These are phyloP conservation scores for Cremastinae sp. DNA, from an alignment of 2,888 invertebrate species.

Conservation along the genomic window DNA sequence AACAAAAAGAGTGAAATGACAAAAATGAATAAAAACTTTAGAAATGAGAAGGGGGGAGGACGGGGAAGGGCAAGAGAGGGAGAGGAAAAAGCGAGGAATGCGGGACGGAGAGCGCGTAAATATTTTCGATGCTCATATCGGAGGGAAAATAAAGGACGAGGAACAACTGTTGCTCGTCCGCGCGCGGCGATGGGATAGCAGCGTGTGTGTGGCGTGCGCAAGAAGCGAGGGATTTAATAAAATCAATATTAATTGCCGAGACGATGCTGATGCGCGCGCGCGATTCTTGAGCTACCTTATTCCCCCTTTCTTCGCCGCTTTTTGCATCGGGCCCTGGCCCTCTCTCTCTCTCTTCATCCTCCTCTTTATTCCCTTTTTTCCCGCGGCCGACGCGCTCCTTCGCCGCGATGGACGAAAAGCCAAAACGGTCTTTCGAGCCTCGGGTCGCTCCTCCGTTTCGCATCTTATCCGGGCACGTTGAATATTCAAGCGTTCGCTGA, in stretches of 20 bases:
- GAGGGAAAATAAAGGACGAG: conserved; percentile 37
- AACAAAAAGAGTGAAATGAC: no score
- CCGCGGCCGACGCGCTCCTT: conserved; percentile 1
- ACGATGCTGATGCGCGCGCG: conserved; percentile 64
- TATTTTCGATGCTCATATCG: conserved; percentile 15
- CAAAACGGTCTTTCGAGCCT: conserved; percentile 48
- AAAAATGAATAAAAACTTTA: no score
- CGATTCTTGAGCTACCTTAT: conserved; percentile 44
- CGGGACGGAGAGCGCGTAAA: conserved; percentile 44
- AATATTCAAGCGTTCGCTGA: conserved; percentile 75
- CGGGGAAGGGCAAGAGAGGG: neutral
- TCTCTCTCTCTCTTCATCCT: conserved; percentile 22
- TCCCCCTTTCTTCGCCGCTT: conserved; percentile 28
- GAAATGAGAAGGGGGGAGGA: neutral
- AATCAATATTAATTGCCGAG: conserved; percentile 79
- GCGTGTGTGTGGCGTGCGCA: conserved; percentile 41
- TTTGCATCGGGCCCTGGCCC: conserved; percentile 18
- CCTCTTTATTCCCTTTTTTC: conserved; percentile 4
- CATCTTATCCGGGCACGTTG: conserved; percentile 68
- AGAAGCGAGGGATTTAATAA: conserved; percentile 76
- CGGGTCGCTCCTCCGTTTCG: conserved; percentile 47
- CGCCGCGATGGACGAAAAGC: conserved; percentile 52
- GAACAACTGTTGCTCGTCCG: conserved; percentile 42
- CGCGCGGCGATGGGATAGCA: neutral
- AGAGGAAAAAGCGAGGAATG: conserved; percentile 56